Evolutionary conservation across 2,113 vertebrate genomes (phyloP), one percentile per base, ranked within the genome.

Genomic region (Tragelaphus buxtoni): DNA sequence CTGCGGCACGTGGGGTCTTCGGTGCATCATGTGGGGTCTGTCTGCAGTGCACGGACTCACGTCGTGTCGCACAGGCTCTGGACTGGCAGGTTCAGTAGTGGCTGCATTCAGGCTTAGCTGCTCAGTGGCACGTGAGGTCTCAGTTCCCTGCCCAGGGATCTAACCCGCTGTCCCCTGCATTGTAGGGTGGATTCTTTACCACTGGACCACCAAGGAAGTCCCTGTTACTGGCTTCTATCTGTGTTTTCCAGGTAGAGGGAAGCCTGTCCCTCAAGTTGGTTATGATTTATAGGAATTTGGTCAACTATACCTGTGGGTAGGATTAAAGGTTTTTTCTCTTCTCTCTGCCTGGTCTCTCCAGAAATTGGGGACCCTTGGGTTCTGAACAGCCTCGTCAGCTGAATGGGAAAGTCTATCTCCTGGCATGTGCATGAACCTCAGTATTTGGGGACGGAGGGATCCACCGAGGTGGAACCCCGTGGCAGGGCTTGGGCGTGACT

Each of bases 61-160:
- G 5, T 12, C 5, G 2, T 39, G 65, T 39, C 3, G 9, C n/a
- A 10, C 4, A 10, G 20, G 20, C 2, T 72, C 69, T 42, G 35
- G 69, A 35, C n/a, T 2, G n/a, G 1, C 65, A 35, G 65, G n/a
- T 11, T 6, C 65, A 22, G 2, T 6, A 24, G 39, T 7, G 69
- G 39, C 69, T 74, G 69, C 69, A 13, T 39, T 39, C 39, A 74
- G 69, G 69, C 69, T 74, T 13, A 26, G 35, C 39, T 7, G 22
- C 39, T 13, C 3, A 0, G 69, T 26, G 22, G 39, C 5, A 0
- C 6, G 0, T 42, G 39, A 22, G 22, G 4, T 13, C 69, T 74
- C 42, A 26, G 69, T 13, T 74, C 22, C 22, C 22, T 9, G 39
- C 69, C 39, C 69, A 74, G 69, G 22, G 11, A 26, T 39, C 39